Percentiles rank a stretch among this genome's conserved stretches.
Evolutionary conservation across 2,113 vertebrate genomes (phyloP).

Genomic region (Natator depressus): DNA sequence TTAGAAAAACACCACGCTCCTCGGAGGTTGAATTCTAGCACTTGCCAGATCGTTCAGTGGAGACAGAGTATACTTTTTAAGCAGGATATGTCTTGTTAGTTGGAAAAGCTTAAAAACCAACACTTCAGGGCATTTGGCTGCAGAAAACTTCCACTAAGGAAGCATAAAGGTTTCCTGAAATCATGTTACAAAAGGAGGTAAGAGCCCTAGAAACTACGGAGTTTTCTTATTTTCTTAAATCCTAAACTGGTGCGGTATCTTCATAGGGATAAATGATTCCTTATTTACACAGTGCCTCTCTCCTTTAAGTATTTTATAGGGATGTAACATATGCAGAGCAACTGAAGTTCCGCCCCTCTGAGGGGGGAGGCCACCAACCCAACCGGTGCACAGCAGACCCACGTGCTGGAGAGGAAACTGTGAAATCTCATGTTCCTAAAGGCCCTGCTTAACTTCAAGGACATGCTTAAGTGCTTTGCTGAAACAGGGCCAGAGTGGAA

Average conservation of each 20-base stretch:
- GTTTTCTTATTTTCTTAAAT: neutral
- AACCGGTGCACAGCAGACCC: neutral
- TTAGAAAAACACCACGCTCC: neutral
- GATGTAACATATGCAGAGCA: fast-evolving
- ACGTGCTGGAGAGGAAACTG: neutral
- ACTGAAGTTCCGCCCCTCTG: neutral
- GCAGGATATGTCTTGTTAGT: slow-evolving; percentile 52
- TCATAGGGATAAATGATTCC: neutral
- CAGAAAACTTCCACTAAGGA: slow-evolving; percentile 40
- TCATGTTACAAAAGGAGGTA: neutral
- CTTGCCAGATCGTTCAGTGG: slow-evolving; percentile 34
- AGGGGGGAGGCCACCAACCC: neutral
- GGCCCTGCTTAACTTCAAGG: neutral
- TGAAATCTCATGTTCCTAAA: neutral
- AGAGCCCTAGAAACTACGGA: neutral
- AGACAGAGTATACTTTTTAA: neutral
- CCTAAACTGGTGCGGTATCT: neutral
- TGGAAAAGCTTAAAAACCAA: slow-evolving; percentile 62
- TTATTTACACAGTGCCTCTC: neutral
- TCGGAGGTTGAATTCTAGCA: neutral
- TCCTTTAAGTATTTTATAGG: neutral
- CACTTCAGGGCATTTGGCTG: slow-evolving; percentile 47
- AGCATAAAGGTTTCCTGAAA: slow-evolving; percentile 59
- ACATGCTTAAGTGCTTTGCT: neutral
- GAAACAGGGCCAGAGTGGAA: neutral